phyloP scores from a whole-genome alignment of 2,888 invertebrate genomes.

The Sipha maydis region DNA sequence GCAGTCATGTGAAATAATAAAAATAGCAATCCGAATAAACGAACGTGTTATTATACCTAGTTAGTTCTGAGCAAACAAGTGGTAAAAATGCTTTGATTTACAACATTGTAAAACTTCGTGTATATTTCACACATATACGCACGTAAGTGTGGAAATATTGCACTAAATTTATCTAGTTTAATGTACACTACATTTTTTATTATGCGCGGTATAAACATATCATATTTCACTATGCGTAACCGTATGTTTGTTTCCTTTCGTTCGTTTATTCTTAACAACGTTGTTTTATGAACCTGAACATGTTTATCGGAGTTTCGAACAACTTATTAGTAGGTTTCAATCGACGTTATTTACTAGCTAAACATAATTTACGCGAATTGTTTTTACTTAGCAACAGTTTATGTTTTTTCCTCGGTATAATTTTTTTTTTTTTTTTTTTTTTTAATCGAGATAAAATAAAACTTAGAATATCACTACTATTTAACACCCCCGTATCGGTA shows the following conservation, averaged over 20 bases:
- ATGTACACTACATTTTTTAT: neutral
- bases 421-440: too few relatives aligned
- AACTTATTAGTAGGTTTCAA: neutral
- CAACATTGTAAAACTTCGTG: neutral
- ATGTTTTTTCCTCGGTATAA: neutral
- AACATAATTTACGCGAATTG: neutral
- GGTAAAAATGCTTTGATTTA: slow-evolving; percentile 47
- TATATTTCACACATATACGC: neutral
- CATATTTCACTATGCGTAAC: neutral
- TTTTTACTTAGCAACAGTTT: neutral
- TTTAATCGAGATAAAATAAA: too few relatives aligned
- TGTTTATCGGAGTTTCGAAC: neutral
- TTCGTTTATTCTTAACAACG: neutral
- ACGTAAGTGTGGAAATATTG: neutral
- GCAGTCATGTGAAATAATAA: slow-evolving; percentile 1
- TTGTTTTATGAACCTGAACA: neutral
- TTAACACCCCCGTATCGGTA: neutral
- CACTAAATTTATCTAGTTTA: neutral
- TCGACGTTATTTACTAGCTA: neutral
- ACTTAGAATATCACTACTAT: too few relatives aligned
- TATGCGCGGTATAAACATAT: too few relatives aligned
- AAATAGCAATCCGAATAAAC: neutral
- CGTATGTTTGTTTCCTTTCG: neutral
- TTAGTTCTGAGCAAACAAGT: slow-evolving; percentile 45
- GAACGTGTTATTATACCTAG: slow-evolving; percentile 15